Base-by-base conservation (phyloP, 2,888 invertebrate species). In the Ernsta delagoae region DNA sequence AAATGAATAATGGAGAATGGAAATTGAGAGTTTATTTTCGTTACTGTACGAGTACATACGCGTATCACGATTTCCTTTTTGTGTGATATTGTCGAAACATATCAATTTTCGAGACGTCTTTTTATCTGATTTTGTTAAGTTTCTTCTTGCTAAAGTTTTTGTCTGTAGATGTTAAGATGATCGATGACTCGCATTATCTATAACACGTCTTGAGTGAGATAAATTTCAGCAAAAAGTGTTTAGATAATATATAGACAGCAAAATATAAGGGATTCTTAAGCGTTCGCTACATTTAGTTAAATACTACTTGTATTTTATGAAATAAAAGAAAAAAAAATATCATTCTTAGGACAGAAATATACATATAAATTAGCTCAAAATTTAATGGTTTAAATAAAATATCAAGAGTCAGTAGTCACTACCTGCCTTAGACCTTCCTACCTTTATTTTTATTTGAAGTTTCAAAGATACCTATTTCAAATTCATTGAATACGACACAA, bases 1-100 rank as follows among this genome's bases (percentile, higher is more conserved):
- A 45, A 41, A 60, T 60, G 60, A 66, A 60, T 66, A 60, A 66
- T 60, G 60, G 66, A 24, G 24, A 24, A 24, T 53, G 53, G 9
- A 53, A 24, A 53, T 53, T 53, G 24, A 24, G 53, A 53, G 6
- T 9, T 53, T 53, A 53, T 53, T 53, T 16, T 53, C 4, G 7
- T 53, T 1, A 4, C 16, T 24, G 24, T 1, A 24, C 24, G 3
- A 3, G 24, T 24, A 24, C 24, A 53, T 24, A 53, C 9, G 9
- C 16, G 53, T 53, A 24, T 53, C 24, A 8, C 53, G 16, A 24
- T 53, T 53, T 53, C 24, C 53, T 16, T 16, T 50, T 50, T 16
- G 16, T 3, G 16, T 16, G 8, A 12, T 16, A 50, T 16, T 50
- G 50, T 53, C 53, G 24, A 53, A 53, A 53, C 24, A 4, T 53